Conservation (phyloP, 2,888 invertebrate genomes). For the Zele albiditarsus region DNA sequence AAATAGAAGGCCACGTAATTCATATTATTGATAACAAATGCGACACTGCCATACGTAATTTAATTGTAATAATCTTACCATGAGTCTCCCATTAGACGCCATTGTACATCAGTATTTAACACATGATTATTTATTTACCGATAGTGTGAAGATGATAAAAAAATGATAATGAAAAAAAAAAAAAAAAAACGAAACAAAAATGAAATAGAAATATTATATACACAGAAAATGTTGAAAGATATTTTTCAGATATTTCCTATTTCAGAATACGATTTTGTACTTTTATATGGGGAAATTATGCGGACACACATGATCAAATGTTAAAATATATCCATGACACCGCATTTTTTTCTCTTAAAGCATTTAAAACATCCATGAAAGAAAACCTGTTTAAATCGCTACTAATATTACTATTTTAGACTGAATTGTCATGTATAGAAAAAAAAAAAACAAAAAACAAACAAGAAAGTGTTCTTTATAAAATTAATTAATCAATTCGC, state of each 20-base stretch:
- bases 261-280: background rate
- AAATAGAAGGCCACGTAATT: slow-evolving; percentile 5
- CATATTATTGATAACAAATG: slow-evolving; percentile 13
- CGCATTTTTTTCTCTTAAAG: slow-evolving; percentile 7
- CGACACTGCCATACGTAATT: slow-evolving; percentile 67
- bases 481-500: slow-evolving; percentile 35
- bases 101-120: slow-evolving; percentile 73
- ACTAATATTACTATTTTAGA: slow-evolving; percentile 42
- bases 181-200: slow-evolving; percentile 26
- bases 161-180: background rate
- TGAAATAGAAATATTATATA: slow-evolving; percentile 39
- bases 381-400: background rate
- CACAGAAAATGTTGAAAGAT: background rate
- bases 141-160: slow-evolving; percentile 47
- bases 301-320: slow-evolving; percentile 15
- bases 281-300: slow-evolving; percentile 28
- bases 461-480: slow-evolving; percentile 45
- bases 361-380: slow-evolving; percentile 5
- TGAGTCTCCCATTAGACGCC: slow-evolving; percentile 53
- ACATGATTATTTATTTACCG: slow-evolving; percentile 68
- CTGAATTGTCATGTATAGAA: slow-evolving; percentile 45
- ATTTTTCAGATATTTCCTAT: background rate
- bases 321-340: background rate
- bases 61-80: slow-evolving; percentile 56
- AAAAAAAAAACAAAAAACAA: background rate